phyloP scores from a whole-genome alignment of 2,888 invertebrate genomes.

The Agonum fuliginosum region DNA sequence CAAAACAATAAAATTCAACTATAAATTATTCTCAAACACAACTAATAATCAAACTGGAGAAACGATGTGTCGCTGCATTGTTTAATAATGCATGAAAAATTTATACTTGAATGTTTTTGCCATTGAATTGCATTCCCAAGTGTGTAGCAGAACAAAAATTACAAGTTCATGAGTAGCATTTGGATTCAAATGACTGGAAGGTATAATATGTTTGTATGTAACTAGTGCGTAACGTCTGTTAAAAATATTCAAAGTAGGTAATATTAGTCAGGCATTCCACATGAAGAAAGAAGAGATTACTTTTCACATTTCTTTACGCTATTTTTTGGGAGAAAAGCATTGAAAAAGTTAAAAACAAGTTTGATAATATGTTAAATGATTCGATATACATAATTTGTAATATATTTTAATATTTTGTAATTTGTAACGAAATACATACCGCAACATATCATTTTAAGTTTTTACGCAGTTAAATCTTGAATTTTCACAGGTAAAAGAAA shows the following conservation, averaged over 20 bases:
- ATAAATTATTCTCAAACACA: conserved; percentile 4
- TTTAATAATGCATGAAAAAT: conserved; percentile 36
- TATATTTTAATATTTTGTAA: too few species aligned
- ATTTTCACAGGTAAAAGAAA: too few species aligned
- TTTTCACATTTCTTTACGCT: neutral
- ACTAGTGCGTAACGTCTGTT: conserved; percentile 30
- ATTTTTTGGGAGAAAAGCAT: too few species aligned
- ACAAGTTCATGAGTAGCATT: too few species aligned
- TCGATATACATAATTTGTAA: too few species aligned
- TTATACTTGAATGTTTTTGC: neutral
- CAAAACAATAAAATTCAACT: conserved; percentile 21
- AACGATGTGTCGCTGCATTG: conserved; percentile 27
- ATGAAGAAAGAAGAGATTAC: neutral
- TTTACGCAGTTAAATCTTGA: too few species aligned
- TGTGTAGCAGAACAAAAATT: neutral
- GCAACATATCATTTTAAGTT: too few species aligned
- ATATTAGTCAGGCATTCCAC: conserved; percentile 9
- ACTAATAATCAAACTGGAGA: conserved; percentile 24
- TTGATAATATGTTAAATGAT: neutral
- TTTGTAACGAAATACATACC: too few species aligned
- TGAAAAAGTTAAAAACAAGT: conserved; percentile 1
- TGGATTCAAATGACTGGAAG: neutral
- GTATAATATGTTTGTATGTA: conserved; percentile 18
- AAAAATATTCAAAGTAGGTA: conserved; percentile 31
- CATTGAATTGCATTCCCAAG: neutral